A percentile compares a stretch with the other conserved stretches of the same genome.
Evolutionary conservation across 2,888 invertebrate species (phyloP).

Genomic region (Eumerus sabulonum): DNA sequence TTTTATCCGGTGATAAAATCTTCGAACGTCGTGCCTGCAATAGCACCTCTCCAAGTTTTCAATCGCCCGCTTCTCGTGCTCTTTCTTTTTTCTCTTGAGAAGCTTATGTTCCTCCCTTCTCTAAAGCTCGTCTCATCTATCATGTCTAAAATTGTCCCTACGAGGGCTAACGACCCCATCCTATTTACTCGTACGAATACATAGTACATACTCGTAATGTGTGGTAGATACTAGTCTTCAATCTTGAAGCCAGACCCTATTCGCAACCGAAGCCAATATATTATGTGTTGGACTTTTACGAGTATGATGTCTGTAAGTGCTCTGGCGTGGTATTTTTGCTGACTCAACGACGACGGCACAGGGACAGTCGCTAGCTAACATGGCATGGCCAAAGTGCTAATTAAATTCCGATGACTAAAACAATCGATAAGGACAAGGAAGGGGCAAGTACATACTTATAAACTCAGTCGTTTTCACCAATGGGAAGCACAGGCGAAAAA

Average conservation of each 20-base stretch:
- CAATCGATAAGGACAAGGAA: conserved; percentile 20
- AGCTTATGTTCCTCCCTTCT: no score
- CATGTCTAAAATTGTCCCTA: conserved; percentile 31
- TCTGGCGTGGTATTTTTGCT: conserved; percentile 30
- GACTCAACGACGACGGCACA: conserved; percentile 25
- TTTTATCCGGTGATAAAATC: no score
- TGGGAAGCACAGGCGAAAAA: no score
- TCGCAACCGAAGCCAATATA: conserved; percentile 26
- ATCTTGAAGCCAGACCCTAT: conserved; percentile 24
- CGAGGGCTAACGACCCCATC: conserved; percentile 15
- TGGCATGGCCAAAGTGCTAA: conserved; percentile 37
- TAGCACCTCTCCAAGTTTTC: no score
- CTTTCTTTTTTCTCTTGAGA: no score
- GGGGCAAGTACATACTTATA: background rate
- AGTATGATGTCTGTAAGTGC: conserved; percentile 20
- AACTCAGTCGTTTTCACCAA: no score
- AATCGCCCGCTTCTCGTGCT: no score
- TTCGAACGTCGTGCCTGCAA: no score
- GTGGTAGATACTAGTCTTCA: conserved; percentile 32
- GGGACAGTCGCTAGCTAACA: conserved; percentile 28
- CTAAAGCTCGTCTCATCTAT: conserved; percentile 27
- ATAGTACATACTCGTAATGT: conserved; percentile 17
- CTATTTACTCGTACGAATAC: background rate
- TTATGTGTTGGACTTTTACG: no score
- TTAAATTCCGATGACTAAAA: conserved; percentile 53